A percentile compares a stretch with the other conserved stretches of the same genome.
Evolutionary conservation across 1,140 invertebrate genomes (phyloP).

Genomic region (Pseudobourletiella spinata): DNA sequence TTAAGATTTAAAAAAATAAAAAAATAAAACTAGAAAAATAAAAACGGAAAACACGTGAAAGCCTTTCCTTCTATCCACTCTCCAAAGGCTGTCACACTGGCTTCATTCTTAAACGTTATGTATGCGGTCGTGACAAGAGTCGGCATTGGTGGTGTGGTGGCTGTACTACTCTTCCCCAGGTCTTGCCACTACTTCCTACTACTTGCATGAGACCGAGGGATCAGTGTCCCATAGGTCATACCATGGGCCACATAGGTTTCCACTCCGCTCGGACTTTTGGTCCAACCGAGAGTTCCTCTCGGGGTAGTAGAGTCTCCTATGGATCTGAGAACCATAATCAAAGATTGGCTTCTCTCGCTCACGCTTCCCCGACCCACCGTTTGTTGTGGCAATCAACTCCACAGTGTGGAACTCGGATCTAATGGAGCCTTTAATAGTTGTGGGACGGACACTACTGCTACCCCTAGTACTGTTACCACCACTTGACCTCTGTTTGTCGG

Average conservation of each 20-base stretch:
- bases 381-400: conserved; percentile 47
- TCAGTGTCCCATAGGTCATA: conserved; percentile 29
- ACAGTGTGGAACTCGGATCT: conserved; percentile 33
- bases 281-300: conserved; percentile 47
- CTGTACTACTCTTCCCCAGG: not conserved
- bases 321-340: conserved; percentile 43
- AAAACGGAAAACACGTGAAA: no score
- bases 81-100: no score
- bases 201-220: not conserved
- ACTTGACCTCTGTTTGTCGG: not conserved
- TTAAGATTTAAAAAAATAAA: no score
- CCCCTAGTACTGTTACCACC: not conserved
- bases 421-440: conserved; percentile 30
- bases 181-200: not conserved
- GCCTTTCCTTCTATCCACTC: no score
- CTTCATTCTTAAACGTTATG: no score
- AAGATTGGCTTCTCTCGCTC: conserved; percentile 36
- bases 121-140: no score
- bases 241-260: conserved; percentile 73
- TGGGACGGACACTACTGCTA: not conserved
- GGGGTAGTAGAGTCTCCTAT: conserved; percentile 43
- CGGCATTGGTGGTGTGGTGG: not conserved
- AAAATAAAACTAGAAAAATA: no score
- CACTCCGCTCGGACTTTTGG: conserved; percentile 47
- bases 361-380: not conserved